phyloP scores from a whole-genome alignment of 2,113 vertebrate species.

The Psephotus haematonotus region DNA sequence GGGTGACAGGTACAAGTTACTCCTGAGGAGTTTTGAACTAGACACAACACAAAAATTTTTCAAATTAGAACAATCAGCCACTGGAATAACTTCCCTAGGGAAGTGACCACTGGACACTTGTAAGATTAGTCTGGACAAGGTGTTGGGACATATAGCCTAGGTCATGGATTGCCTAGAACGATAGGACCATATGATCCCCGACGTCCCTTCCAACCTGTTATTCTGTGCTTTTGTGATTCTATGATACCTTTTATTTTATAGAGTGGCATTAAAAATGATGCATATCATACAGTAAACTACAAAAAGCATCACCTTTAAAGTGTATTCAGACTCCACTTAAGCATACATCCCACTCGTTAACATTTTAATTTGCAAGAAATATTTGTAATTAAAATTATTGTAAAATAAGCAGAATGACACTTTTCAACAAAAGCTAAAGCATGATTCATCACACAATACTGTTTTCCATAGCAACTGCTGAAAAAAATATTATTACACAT shows the following conservation, averaged over 20 bases:
- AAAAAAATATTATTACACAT: background rate
- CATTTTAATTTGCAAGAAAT: background rate
- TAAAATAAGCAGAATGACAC: background rate
- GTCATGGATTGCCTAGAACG: background rate
- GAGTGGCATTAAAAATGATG: background rate
- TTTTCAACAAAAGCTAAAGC: slow-evolving; percentile 11
- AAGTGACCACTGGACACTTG: accelerated
- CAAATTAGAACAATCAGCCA: background rate
- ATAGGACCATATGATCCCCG: background rate
- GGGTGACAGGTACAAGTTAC: background rate
- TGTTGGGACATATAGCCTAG: background rate
- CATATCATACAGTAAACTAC: background rate
- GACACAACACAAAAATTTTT: background rate
- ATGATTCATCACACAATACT: background rate
- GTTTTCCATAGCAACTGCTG: slow-evolving; percentile 19
- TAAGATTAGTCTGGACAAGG: background rate
- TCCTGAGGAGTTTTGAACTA: background rate
- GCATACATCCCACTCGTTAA: background rate
- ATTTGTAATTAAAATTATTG: slow-evolving; percentile 2
- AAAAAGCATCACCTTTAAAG: background rate
- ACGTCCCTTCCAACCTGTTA: background rate
- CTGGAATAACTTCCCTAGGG: background rate
- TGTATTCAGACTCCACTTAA: background rate
- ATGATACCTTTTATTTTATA: background rate
- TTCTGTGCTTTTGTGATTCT: background rate